Percentiles rank a stretch among this genome's conserved stretches.
Evolutionary conservation across 1,140 invertebrate species (phyloP).

Genomic region (Probaryconus sp.): DNA sequence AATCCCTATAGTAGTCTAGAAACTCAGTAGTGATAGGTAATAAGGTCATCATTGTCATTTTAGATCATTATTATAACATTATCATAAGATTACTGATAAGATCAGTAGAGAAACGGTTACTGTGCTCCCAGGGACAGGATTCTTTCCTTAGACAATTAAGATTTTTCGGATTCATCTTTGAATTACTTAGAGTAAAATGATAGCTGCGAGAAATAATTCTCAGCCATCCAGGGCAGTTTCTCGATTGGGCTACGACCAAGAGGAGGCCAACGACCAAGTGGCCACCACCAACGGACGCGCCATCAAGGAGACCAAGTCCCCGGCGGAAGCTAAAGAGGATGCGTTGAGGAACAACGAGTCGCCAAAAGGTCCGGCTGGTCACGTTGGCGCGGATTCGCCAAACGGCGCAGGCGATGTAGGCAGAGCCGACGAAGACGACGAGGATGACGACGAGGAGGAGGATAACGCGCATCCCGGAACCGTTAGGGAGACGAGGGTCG

Average conservation of each 20-base stretch:
- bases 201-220: slow-evolving; percentile 68
- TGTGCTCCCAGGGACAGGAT: no score
- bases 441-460: slow-evolving; percentile 63
- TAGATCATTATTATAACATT: no score
- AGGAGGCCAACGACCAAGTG: slow-evolving; percentile 30
- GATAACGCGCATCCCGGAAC: slow-evolving; percentile 45
- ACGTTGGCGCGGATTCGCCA: slow-evolving; percentile 45
- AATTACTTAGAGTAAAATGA: slow-evolving; percentile 51
- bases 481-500: slow-evolving; percentile 60
- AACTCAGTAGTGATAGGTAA: no score
- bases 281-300: slow-evolving; percentile 40
- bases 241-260: slow-evolving; percentile 62
- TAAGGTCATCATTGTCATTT: no score
- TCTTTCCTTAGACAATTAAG: no score
- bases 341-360: slow-evolving; percentile 72
- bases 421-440: slow-evolving; percentile 55
- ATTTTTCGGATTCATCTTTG: background rate
- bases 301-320: slow-evolving; percentile 38
- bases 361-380: slow-evolving; percentile 45
- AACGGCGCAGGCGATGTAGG: slow-evolving; percentile 55
- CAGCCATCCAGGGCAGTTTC: slow-evolving; percentile 66
- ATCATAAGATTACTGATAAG: no score
- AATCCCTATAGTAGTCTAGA: no score
- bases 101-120: no score
- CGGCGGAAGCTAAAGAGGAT: slow-evolving; percentile 64